Percentiles rank a stretch among this genome's conserved stretches.
Evolutionary conservation across 2,113 vertebrate genomes (phyloP).

Genomic region (Mystacornis crossleyi): DNA sequence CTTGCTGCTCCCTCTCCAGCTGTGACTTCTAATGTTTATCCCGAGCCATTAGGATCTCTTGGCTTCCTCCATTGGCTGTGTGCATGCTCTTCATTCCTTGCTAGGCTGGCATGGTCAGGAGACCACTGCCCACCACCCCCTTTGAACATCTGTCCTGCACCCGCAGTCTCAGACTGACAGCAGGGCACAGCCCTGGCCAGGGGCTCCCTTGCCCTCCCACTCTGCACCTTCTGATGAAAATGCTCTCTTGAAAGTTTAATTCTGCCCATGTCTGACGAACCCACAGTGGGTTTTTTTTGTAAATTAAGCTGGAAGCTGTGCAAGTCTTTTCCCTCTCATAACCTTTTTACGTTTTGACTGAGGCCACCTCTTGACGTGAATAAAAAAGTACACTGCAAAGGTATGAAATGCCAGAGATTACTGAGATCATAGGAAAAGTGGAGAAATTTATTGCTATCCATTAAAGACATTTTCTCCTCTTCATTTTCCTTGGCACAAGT

Average conservation of each 20-base stretch:
- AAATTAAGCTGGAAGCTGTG: not conserved
- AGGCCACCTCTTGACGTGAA: slow-evolving; percentile 14
- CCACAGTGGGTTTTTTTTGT: not conserved
- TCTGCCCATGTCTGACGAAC: not conserved
- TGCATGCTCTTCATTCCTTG: fast-evolving
- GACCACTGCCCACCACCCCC: not conserved
- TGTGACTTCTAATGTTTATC: not conserved
- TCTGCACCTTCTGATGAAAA: not conserved
- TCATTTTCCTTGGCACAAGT: slow-evolving; percentile 31
- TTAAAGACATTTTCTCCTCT: slow-evolving; percentile 28
- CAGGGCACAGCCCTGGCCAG: not conserved
- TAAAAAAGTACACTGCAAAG: slow-evolving; percentile 51
- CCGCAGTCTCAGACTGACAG: fast-evolving
- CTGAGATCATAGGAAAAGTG: slow-evolving; percentile 33
- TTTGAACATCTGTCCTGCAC: not conserved
- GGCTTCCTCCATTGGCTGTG: not conserved
- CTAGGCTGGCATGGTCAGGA: not conserved
- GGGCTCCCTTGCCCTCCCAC: not conserved
- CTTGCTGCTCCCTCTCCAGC: not conserved
- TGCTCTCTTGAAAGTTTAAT: not conserved
- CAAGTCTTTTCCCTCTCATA: slow-evolving; percentile 28
- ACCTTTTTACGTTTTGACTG: slow-evolving; percentile 24
- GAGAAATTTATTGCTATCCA: slow-evolving; percentile 27
- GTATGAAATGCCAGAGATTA: slow-evolving; percentile 35
- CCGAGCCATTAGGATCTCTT: not conserved